Evolutionary conservation across 64 coral and sea anemone species (phyloP).

Genomic region (Porites lutea): DNA sequence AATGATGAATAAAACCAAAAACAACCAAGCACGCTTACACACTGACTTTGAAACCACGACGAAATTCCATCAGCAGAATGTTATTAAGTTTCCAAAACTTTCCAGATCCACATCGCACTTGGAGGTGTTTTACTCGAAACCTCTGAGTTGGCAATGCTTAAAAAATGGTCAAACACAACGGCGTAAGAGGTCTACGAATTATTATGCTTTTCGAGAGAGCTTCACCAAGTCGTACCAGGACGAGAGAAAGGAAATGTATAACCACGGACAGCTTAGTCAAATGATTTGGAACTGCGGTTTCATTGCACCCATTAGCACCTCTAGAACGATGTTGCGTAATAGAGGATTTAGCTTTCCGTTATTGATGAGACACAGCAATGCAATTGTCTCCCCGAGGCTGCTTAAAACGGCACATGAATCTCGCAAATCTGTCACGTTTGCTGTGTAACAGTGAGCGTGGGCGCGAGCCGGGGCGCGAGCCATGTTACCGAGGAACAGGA

Average conservation of each 20-base stretch:
- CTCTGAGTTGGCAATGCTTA: neutral
- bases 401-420: neutral
- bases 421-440: conserved; percentile 23
- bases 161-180: neutral
- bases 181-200: neutral
- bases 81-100: neutral
- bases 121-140: conserved; percentile 31
- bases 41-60: neutral
- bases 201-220: neutral
- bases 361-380: too few species aligned
- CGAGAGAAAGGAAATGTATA: neutral
- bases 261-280: neutral
- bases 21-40: neutral
- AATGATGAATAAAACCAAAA: too few species aligned
- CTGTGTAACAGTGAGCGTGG: neutral
- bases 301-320: neutral
- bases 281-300: neutral
- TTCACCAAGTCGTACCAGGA: too few species aligned
- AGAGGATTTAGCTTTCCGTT: neutral
- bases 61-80: neutral
- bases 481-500: too few species aligned
- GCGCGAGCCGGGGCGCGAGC: too few species aligned
- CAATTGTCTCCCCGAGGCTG: neutral
- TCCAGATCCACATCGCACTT: neutral
- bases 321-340: neutral